Base-by-base conservation (phyloP, 2,888 invertebrate genomes). In the Cremastobaeus sp. region DNA sequence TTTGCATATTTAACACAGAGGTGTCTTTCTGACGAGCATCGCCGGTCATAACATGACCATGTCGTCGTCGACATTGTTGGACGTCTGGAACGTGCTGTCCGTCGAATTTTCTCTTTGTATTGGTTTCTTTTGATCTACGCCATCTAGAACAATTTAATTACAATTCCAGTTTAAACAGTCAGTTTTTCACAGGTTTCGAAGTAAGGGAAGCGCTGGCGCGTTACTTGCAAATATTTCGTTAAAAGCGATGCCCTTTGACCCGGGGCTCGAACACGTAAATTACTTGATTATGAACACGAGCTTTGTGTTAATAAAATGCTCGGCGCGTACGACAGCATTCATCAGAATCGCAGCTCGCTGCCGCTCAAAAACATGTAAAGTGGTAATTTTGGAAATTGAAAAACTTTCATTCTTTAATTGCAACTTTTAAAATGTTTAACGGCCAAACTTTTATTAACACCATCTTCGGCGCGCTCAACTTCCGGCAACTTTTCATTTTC, bases 11-110 rank as follows among this genome's bases (percentile, higher is more conserved):
- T 70, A 76, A 74, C 69, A 65, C 57, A 74, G 74, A 71, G 50
- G 68, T 74, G 75, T 74, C 70, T 77, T 74, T 64, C 71, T 70
- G 72, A 79, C 66, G 75, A 79, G 72, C 48, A 76, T 57, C 64
- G 72, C 77, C 75, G 83, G 84, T 87, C 86, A 88, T 85, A 88
- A 87, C 88, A 87, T 87, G 76, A 88, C 87, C 87, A 87, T 87
- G 66, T 88, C 87, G 64, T 88, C 88, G 65, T 88, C 87, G 45
- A 86, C 85, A 76, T 52, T 73, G 77, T 69, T 70, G 59, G 86
- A 86, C 35, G 86, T 84, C 45, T 86, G 86, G 78, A 84, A 86
- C 48, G 85, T 78, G 78, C 84, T 86, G 76, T 87, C 87, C 37
- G 86, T 80, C 54, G 88, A 88, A 71, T 83, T 87, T 76, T 88